Conservation (phyloP, 1,140 invertebrate species). For the Helicorthomorpha holstii region DNA sequence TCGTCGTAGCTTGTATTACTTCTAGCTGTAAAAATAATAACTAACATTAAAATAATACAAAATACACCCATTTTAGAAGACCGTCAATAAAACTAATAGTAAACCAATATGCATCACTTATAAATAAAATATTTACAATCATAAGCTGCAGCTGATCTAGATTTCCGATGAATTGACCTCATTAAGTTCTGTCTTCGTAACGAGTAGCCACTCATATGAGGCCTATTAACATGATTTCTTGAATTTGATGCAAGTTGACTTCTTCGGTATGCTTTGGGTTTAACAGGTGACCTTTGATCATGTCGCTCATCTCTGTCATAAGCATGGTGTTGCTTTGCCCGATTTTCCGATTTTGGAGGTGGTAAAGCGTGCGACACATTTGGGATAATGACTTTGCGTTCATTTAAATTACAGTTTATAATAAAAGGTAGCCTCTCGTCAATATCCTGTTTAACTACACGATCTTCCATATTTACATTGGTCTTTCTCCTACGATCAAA, state of each 20-base stretch:
- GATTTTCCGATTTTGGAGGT: background rate
- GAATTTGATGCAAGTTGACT: background rate
- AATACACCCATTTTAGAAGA: background rate
- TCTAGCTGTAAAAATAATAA: background rate
- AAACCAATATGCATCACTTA: background rate
- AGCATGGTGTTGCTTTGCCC: background rate
- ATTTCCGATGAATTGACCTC: background rate
- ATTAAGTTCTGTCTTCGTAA: background rate
- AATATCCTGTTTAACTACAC: background rate
- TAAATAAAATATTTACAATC: background rate
- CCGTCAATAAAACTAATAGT: background rate
- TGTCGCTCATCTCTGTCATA: background rate
- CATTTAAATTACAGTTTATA: background rate
- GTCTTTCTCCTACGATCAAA: background rate
- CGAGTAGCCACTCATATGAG: background rate
- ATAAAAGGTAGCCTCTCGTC: background rate
- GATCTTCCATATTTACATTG: background rate
- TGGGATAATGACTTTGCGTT: background rate
- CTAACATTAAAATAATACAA: background rate
- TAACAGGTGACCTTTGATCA: background rate
- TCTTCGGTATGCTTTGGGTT: background rate
- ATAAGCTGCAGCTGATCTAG: background rate
- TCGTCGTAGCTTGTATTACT: background rate
- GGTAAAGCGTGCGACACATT: background rate
- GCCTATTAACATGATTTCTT: background rate